A percentile compares a stretch with the other conserved stretches of the same genome.
Conservation (phyloP, 2,888 invertebrate species). For the Eupithecia pulchellata region DNA sequence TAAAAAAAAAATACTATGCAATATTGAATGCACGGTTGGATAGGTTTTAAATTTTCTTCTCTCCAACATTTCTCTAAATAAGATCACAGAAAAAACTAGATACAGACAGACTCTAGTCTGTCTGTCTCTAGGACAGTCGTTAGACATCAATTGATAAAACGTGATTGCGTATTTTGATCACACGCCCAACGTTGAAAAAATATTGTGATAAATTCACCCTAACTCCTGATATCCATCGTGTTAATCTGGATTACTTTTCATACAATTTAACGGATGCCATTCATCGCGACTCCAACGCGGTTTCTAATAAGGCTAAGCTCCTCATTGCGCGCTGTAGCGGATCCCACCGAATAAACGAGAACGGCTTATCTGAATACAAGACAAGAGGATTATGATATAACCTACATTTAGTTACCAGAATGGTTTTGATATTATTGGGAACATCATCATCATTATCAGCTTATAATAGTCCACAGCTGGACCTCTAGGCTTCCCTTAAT, state of each 20-base stretch:
- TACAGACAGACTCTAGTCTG: too few relatives aligned
- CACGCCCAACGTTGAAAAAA: not conserved
- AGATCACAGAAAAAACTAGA: not conserved
- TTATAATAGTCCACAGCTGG: too few relatives aligned
- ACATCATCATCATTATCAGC: not conserved
- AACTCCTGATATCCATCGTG: not conserved
- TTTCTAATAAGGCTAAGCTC: slow-evolving; percentile 33
- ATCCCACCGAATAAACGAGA: slow-evolving; percentile 23
- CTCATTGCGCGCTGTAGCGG: slow-evolving; percentile 15
- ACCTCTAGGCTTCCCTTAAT: too few relatives aligned
- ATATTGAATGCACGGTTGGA: not conserved
- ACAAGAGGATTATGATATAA: slow-evolving; percentile 8
- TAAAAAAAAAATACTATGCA: not conserved
- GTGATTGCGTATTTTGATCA: not conserved
- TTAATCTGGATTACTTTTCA: not conserved
- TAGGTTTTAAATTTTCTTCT: not conserved
- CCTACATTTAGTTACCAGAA: not conserved
- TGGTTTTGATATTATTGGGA: not conserved
- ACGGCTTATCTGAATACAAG: slow-evolving; percentile 8
- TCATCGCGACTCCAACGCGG: slow-evolving; percentile 3
- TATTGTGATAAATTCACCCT: not conserved
- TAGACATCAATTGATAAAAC: not conserved
- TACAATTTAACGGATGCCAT: slow-evolving; percentile 2
- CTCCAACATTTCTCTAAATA: not conserved
- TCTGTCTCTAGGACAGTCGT: too few relatives aligned